Evolutionary conservation across 2,113 vertebrate genomes (phyloP).

Genomic region (Charina bottae): DNA sequence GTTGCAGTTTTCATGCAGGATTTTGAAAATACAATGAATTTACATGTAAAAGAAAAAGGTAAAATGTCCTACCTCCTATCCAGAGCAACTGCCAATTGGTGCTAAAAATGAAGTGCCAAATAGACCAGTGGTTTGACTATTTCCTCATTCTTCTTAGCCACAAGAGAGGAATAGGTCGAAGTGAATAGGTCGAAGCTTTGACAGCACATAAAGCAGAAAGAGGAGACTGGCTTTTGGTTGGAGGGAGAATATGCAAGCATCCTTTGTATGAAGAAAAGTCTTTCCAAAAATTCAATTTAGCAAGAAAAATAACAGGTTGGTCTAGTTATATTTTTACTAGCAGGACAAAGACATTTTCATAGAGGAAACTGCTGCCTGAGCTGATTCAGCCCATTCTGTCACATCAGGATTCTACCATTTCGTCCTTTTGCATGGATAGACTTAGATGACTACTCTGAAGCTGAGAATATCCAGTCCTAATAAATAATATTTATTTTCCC

Average conservation of each 20-base stretch:
- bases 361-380: background rate
- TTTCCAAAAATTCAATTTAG: background rate
- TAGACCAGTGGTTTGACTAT: background rate
- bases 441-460: background rate
- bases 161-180: background rate
- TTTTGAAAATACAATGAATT: background rate
- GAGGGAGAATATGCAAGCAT: background rate
- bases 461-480: background rate
- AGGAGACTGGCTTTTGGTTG: background rate
- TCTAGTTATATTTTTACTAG: background rate
- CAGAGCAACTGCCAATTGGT: background rate
- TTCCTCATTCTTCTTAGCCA: background rate
- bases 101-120: background rate
- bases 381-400: background rate
- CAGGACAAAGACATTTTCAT: background rate
- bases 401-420: background rate
- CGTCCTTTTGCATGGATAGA: background rate
- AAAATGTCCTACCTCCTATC: background rate
- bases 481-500: conserved; percentile 12
- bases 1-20: background rate
- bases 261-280: background rate
- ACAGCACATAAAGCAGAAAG: background rate
- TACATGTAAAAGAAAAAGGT: too few species aligned
- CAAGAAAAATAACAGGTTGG: background rate
- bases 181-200: background rate